phyloP scores from a whole-genome alignment of 2,888 invertebrate species.

The Caenorhabditis sp. region DNA sequence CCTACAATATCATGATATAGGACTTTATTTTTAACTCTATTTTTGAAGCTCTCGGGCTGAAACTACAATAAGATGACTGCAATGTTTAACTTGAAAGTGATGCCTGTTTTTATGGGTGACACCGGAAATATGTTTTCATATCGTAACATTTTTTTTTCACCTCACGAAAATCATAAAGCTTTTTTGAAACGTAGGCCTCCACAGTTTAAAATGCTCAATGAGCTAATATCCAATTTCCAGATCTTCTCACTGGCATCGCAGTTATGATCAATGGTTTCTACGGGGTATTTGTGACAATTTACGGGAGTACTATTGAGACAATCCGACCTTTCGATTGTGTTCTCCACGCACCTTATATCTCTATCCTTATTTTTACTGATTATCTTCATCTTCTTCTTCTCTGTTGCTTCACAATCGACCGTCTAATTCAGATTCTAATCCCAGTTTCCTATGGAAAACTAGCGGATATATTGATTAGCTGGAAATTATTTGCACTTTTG shows the following conservation, averaged over 20 bases:
- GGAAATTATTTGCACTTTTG: neutral
- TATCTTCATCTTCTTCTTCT: slow-evolving; percentile 36
- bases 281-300: slow-evolving; percentile 47
- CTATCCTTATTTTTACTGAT: slow-evolving; percentile 39
- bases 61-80: too few species aligned
- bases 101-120: too few species aligned
- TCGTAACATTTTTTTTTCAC: too few species aligned
- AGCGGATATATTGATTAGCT: neutral
- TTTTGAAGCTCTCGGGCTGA: too few species aligned
- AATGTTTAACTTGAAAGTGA: too few species aligned
- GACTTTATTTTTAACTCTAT: too few species aligned
- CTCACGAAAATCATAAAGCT: neutral
- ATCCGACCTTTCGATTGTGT: slow-evolving; percentile 41
- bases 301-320: slow-evolving; percentile 37
- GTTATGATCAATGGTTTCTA: slow-evolving; percentile 43
- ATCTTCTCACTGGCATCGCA: slow-evolving; percentile 33
- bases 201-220: neutral
- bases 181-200: neutral
- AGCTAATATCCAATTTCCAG: slow-evolving; percentile 7
- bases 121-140: too few species aligned
- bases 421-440: slow-evolving; percentile 39
- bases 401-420: slow-evolving; percentile 16
- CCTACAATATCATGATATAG: too few species aligned
- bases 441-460: slow-evolving; percentile 43
- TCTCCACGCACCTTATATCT: slow-evolving; percentile 26